Evolutionary conservation across 2,113 vertebrate genomes (phyloP).

Genomic region (Sphyrna mokarran): DNA sequence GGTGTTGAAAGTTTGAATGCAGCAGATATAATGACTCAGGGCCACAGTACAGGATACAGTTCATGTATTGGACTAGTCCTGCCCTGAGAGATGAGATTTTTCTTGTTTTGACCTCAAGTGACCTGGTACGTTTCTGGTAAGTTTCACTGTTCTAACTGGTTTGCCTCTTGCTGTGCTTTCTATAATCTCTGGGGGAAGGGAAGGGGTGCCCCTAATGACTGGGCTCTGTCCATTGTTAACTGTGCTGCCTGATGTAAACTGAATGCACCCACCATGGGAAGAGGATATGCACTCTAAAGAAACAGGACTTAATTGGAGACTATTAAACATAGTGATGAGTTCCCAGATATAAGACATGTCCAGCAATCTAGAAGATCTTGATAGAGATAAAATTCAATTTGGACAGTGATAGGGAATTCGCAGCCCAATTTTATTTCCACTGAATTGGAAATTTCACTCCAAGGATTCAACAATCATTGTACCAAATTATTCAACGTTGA

Average conservation of each 20-base stretch:
- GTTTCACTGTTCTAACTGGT: not conserved
- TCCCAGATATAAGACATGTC: not conserved
- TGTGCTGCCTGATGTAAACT: not conserved
- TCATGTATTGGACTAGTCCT: not conserved
- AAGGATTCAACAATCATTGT: not conserved
- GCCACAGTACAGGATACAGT: no score
- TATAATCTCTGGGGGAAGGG: not conserved
- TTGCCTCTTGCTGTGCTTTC: not conserved
- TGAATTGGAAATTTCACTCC: not conserved
- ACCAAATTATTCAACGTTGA: not conserved
- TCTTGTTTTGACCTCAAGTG: not conserved
- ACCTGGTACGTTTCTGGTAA: not conserved
- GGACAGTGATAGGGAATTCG: not conserved
- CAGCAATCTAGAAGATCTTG: not conserved
- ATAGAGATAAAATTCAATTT: not conserved
- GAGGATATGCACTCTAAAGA: not conserved
- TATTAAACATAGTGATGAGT: not conserved
- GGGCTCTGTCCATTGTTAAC: not conserved
- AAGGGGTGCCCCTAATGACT: not conserved
- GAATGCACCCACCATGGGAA: not conserved
- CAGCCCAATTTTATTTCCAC: not conserved
- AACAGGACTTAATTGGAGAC: not conserved
- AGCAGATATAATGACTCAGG: not conserved
- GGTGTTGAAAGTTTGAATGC: not conserved
- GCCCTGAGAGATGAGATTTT: not conserved